A percentile compares a stretch with the other conserved stretches of the same genome.
Evolutionary conservation across 37 sponge, comb jelly and placozoan species (phyloP).

Genomic region (Petrosia ficiformis): DNA sequence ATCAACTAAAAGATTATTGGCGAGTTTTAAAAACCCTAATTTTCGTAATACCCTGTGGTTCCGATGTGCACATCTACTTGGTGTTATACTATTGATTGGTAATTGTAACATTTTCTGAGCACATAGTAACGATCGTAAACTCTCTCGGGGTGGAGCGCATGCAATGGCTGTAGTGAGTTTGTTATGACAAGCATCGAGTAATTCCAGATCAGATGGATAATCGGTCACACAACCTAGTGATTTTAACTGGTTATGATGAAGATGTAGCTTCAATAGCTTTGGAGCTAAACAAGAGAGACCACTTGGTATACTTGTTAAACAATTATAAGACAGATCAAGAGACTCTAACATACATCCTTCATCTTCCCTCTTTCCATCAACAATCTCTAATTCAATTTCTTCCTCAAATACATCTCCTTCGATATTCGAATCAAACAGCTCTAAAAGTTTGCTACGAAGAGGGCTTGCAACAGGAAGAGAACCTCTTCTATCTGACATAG

Average conservation of each 20-base stretch:
- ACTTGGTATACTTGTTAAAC: conserved; percentile 44
- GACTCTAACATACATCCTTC: conserved; percentile 18
- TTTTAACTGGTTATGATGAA: conserved; percentile 65
- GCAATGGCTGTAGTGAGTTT: conserved; percentile 53
- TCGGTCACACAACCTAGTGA: conserved; percentile 58
- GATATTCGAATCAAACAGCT: conserved; percentile 23
- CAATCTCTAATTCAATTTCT: neutral
- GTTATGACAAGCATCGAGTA: conserved; percentile 65
- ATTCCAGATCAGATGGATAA: conserved; percentile 63
- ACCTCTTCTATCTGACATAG: neutral
- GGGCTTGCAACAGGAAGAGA: neutral
- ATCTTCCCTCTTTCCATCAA: neutral
- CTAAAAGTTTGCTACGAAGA: conserved; percentile 21
- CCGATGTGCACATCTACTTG: conserved; percentile 53
- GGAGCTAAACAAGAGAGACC: conserved; percentile 75
- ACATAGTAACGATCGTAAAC: conserved; percentile 18
- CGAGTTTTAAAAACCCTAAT: conserved; percentile 52
- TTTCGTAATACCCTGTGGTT: conserved; percentile 55
- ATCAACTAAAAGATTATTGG: conserved; percentile 51
- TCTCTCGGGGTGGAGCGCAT: neutral
- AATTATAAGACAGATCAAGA: conserved; percentile 63
- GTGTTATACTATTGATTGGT: neutral
- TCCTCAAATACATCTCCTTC: conserved; percentile 48
- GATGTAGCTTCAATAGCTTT: conserved; percentile 59
- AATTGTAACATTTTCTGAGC: conserved; percentile 6